These are phyloP conservation scores for Sebastes elongatus DNA, from an alignment of 2,797 vertebrate genomes.

Conservation along the genomic window DNA sequence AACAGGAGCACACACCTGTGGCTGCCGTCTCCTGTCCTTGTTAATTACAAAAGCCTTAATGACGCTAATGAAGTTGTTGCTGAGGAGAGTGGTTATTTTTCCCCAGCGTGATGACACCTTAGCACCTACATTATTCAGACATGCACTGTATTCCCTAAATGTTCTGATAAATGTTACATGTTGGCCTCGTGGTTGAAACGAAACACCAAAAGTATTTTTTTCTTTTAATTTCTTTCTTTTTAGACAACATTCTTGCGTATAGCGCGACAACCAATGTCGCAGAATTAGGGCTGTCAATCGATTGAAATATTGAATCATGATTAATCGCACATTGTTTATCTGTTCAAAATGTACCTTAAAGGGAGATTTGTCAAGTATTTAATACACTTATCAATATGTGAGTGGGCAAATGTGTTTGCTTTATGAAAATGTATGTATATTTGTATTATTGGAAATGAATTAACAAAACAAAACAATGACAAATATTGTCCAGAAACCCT, in stretches of 20 bases:
- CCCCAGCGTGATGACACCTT: not conserved
- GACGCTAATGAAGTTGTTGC: slow-evolving; percentile 44
- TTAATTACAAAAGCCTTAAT: slow-evolving; percentile 9
- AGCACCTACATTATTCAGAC: not conserved
- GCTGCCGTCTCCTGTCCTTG: not conserved
- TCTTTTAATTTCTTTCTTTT: not conserved
- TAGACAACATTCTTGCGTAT: not conserved
- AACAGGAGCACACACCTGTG: not conserved
- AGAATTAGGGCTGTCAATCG: too few relatives aligned
- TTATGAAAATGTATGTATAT: rapidly evolving
- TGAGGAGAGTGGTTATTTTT: slow-evolving; percentile 2
- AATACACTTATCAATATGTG: too few relatives aligned
- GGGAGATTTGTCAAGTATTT: too few relatives aligned
- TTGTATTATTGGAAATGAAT: rapidly evolving
- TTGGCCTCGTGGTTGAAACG: not conserved
- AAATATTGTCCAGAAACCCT: too few relatives aligned
- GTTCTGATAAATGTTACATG: not conserved
- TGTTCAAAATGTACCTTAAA: too few relatives aligned
- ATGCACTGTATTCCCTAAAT: not conserved
- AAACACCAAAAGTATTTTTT: not conserved
- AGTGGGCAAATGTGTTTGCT: too few relatives aligned
- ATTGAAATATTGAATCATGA: too few relatives aligned
- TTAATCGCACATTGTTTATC: too few relatives aligned
- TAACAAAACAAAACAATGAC: too few relatives aligned
- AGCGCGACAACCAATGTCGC: not conserved